Conservation (phyloP, 2,888 invertebrate genomes). For the Drosophila nr. medialis region DNA sequence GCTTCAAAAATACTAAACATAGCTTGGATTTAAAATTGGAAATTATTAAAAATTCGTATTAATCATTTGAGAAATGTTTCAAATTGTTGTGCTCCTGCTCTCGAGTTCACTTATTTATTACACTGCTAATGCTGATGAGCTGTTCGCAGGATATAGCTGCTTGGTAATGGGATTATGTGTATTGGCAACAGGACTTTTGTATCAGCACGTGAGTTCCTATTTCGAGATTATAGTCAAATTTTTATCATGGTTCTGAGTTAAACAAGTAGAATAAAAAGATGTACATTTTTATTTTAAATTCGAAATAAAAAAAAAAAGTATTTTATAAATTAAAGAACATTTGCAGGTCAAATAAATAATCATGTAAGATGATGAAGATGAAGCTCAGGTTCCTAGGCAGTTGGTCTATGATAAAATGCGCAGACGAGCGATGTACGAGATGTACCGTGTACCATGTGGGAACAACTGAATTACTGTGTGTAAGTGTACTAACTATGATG, state of each 20-base stretch:
- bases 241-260: slow-evolving; percentile 3
- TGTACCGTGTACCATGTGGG: slow-evolving; percentile 3
- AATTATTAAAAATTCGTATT: neutral
- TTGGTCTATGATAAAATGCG: slow-evolving; percentile 24
- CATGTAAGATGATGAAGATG: slow-evolving; percentile 18
- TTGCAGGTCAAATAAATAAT: slow-evolving; percentile 25
- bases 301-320: slow-evolving; percentile 27
- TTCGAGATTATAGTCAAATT: neutral
- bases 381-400: slow-evolving; percentile 30
- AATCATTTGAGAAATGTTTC: slow-evolving; percentile 37
- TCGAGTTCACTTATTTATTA: slow-evolving; percentile 33
- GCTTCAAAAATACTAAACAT: neutral
- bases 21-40: slow-evolving; percentile 6
- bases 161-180: slow-evolving; percentile 3
- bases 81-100: slow-evolving; percentile 33
- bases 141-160: slow-evolving; percentile 4
- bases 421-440: slow-evolving; percentile 1
- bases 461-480: slow-evolving; percentile 13
- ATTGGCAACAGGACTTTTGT: slow-evolving; percentile 23
- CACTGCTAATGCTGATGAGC: slow-evolving; percentile 25
- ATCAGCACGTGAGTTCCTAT: slow-evolving; percentile 35
- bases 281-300: slow-evolving; percentile 40
- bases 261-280: slow-evolving; percentile 33
- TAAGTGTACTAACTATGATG: slow-evolving; percentile 50
- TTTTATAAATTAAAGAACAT: slow-evolving; percentile 24